Evolutionary conservation across 1,140 invertebrate genomes (phyloP).

Genomic region (Drosophila nikananu): DNA sequence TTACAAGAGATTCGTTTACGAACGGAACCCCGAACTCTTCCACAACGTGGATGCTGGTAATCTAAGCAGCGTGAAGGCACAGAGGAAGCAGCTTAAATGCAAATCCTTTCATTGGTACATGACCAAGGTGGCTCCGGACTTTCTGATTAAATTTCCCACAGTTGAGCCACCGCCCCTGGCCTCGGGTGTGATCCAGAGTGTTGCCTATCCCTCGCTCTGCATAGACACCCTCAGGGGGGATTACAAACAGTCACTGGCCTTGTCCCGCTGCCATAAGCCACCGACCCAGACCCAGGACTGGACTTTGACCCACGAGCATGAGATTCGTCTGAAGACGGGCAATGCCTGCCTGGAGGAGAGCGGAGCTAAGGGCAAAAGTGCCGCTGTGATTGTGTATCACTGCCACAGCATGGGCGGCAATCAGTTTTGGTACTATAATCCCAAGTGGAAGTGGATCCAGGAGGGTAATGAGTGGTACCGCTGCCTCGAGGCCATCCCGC

Average conservation of each 20-base stretch:
- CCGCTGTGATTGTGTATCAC: conserved; percentile 88
- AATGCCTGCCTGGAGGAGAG: conserved; percentile 92
- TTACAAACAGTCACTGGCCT: conserved; percentile 88
- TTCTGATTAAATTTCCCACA: conserved; percentile 91
- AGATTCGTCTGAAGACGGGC: conserved; percentile 88
- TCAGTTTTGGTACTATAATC: conserved; percentile 91
- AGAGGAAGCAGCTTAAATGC: conserved; percentile 90
- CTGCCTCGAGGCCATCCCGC: conserved; percentile 85
- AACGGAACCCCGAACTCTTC: conserved; percentile 87
- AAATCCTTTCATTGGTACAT: conserved; percentile 95
- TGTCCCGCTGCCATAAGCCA: conserved; percentile 55
- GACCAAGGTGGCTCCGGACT: conserved; percentile 92
- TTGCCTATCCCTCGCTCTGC: conserved; percentile 89
- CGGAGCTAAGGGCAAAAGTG: conserved; percentile 86
- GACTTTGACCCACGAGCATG: conserved; percentile 89
- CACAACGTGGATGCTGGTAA: conserved; percentile 89
- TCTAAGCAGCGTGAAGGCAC: conserved; percentile 88
- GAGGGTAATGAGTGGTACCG: conserved; percentile 89
- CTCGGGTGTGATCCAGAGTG: conserved; percentile 90
- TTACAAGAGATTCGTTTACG: conserved; percentile 91
- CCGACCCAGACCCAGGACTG: conserved; percentile 65
- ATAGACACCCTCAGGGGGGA: conserved; percentile 90
- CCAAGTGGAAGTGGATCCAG: conserved; percentile 89
- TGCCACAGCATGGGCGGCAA: conserved; percentile 91
- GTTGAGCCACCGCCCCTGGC: conserved; percentile 90